Evolutionary conservation across 2,113 vertebrate genomes (phyloP), one percentile per base, ranked within the genome.

Genomic region (Microcebus jonahi): DNA sequence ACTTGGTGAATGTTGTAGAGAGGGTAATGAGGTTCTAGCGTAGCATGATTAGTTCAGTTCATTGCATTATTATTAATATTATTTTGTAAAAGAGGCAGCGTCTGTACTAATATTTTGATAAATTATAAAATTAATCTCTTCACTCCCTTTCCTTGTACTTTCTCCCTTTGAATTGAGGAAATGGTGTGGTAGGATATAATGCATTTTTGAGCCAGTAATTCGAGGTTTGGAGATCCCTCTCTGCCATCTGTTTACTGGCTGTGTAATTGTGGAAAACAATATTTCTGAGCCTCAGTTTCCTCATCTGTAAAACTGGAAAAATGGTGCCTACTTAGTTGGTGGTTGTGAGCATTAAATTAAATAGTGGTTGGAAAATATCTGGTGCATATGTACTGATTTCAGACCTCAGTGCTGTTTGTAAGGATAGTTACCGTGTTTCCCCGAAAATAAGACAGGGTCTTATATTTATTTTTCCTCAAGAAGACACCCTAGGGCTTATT

Each of bases 81-180:
- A 48, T 50, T 31, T 92, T 84, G 39, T 88, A 39, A 53, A 92
- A 75, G 61, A 96, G 65, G 76, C 55, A 81, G 80, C 27, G 6
- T 67, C 45, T 88, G 12, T 61, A 21, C 59, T 77, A 65, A 59
- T 21, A 34, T 70, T 80, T 75, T 21, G 65, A 17, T 92, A 55
- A 45, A 42, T 94, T 81, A 63, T 18, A 48, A 76, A 85, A 15
- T 67, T 6, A 76, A 34, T 67, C 45, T 91, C 53, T 77, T 21
- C 10, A 21, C 3, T 81, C 9, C 17, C 15, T 59, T 89, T 48
- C 63, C 77, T 84, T 82, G n/a, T 55, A 21, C 14, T 18, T 75
- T 83, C 45, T 91, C 31, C 92, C 48, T 53, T 88, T 67, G 88
- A 42, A 6, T 95, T 71, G 76, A 76, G 45, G n/a, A 90, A 92